Percentiles rank a stretch among this genome's conserved stretches.
Evolutionary conservation across 1,140 invertebrate genomes (phyloP).

Genomic region (Sitophilus oryzae): DNA sequence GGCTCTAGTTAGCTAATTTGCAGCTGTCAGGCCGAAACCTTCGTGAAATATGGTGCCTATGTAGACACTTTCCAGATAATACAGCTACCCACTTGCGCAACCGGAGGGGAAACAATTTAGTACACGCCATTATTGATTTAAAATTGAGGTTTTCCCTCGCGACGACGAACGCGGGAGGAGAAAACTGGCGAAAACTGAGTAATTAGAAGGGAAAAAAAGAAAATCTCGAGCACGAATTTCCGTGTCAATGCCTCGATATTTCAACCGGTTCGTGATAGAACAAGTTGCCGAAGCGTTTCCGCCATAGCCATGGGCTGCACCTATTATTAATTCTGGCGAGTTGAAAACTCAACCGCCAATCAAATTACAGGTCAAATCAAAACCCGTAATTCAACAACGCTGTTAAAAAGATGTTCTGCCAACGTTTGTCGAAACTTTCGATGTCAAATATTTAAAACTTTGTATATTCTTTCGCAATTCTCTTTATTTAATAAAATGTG

Average conservation of each 20-base stretch:
- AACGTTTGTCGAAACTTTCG: too few relatives aligned
- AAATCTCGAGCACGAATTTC: constrained; percentile 10
- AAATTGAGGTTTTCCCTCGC: constrained; percentile 15
- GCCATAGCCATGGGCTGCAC: too few relatives aligned
- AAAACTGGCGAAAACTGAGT: constrained; percentile 5
- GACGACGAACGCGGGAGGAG: background rate
- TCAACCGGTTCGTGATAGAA: background rate
- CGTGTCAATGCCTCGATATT: constrained; percentile 7
- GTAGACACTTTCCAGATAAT: constrained; percentile 24
- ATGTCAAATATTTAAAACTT: too few relatives aligned
- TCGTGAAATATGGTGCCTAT: constrained; percentile 24
- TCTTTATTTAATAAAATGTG: too few relatives aligned
- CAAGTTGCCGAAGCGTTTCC: background rate
- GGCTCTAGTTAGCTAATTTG: constrained; percentile 23
- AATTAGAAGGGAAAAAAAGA: constrained; percentile 9
- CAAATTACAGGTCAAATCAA: too few relatives aligned
- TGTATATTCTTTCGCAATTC: too few relatives aligned
- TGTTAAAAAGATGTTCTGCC: too few relatives aligned
- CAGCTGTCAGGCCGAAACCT: constrained; percentile 24
- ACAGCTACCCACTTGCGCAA: constrained; percentile 19
- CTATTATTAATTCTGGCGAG: too few relatives aligned
- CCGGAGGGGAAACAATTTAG: constrained; percentile 19
- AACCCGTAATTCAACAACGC: too few relatives aligned
- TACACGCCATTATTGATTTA: constrained; percentile 22
- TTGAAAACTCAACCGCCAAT: too few relatives aligned